A percentile compares a stretch with the other conserved stretches of the same genome.
phyloP scores from a whole-genome alignment of 2,888 invertebrate species.

The Myopa testacea region DNA sequence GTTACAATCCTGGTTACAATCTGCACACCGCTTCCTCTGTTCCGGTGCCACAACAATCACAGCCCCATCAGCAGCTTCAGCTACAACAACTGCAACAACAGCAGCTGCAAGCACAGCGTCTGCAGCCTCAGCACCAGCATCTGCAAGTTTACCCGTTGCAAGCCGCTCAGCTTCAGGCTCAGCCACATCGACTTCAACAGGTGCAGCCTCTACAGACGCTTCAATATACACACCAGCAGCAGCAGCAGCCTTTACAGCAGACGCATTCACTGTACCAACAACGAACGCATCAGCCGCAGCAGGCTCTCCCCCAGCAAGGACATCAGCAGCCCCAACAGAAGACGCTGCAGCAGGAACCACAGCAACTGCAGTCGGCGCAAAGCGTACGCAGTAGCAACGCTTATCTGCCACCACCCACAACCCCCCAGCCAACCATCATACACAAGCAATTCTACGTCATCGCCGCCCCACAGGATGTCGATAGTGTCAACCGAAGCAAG shows the following conservation, averaged over 20 bases:
- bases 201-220: neutral
- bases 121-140: neutral
- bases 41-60: too few relatives aligned
- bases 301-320: conserved; percentile 10
- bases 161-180: neutral
- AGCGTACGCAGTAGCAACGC: conserved; percentile 2
- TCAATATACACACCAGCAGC: neutral
- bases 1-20: conserved; percentile 27
- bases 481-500: conserved; percentile 51
- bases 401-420: conserved; percentile 48
- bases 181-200: neutral
- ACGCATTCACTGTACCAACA: neutral
- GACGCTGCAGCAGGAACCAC: neutral
- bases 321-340: conserved; percentile 14
- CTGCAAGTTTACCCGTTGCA: neutral
- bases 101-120: too few relatives aligned
- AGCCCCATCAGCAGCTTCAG: too few relatives aligned
- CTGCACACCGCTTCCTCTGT: neutral
- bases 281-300: conserved; percentile 23
- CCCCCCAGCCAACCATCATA: conserved; percentile 54
- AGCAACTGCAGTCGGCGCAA: conserved; percentile 22
- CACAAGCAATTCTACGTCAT: conserved; percentile 64
- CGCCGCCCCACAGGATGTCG: conserved; percentile 63
- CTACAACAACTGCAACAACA: too few relatives aligned
- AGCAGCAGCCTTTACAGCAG: neutral